Evolutionary conservation across 1,140 invertebrate species (phyloP), one percentile per base, ranked within the genome.

Genomic region (Amphibalanus amphitrite): DNA sequence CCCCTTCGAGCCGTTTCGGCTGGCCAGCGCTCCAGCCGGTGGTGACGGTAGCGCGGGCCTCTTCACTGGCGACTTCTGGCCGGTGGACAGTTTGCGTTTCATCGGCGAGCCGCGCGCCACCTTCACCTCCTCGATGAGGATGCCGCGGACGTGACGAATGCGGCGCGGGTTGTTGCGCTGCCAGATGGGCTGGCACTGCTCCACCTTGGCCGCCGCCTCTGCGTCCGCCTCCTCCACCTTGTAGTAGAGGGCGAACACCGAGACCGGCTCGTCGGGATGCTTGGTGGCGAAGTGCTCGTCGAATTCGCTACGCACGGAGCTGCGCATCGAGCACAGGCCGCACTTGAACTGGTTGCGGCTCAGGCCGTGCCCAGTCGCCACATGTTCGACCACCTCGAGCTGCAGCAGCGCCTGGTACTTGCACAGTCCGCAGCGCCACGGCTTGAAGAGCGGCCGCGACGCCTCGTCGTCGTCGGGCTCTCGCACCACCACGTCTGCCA

Each of bases 401-500:
- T 86, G 85, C 0, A 85, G 84, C 28, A 83, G 78, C 71, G 83
- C 85, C 65, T 84, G 84, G 71, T 83, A 85, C 29, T 84, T 82
- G 72, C 88, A 90, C 23, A 89, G 75, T 69, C 85, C 85, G 77
- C 88, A 90, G 67, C 86, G 83, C 89, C 88, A 90, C 0, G 85
- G 76, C 74, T 65, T 38, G 23, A 4, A 69, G 0, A 30, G 29
- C 65, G 26, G 69, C 71, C 17, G 64, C 26, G 15, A 29, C 29
- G 71, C 33, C 30, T 75, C 75, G 6, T 76, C 75, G 23, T 81
- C 80, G 4, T 81, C 79, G 29, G 73, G 79, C 69, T 87, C 85
- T 10, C 86, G 82, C 26, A 86, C 82, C 0, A 85, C 79, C 84
- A 80, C 0, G 47, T 86, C 80, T 67, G 82, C 83, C 0, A 79